Base-by-base conservation (phyloP, 1,140 invertebrate species). In the Eurosta solidaginis region DNA sequence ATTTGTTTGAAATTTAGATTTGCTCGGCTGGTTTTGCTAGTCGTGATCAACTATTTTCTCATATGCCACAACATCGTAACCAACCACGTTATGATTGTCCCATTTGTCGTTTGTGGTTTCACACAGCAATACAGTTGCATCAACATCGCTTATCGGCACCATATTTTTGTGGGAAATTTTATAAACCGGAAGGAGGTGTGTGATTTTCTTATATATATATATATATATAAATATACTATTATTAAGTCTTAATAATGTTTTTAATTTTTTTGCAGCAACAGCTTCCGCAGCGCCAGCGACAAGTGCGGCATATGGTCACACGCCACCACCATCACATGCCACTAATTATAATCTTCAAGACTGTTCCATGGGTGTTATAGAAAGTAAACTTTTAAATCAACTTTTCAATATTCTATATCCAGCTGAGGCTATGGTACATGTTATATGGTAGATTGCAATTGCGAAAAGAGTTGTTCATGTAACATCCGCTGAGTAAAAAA, bases 161-260 rank as follows among this genome's bases (percentile, higher is more conserved):
- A 5, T 85, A 84, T 42, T 86, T 85, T 68, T 86, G 85, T 73
- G 85, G 85, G 27, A 86, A 86, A 74, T 86, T 83, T 73, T 86
- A 86, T 29, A 14, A 33, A 1, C 59, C 33, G 5, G 59, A 12
- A 4, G 29, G 33, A 20, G 59, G 33, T 42, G 59, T 20, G 50
- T 49, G 68, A 3, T 47, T 27, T 14, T 14, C 14, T 27, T 47
- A 47, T 29, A 33, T 44, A 10, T 17, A 22, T 42, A 14, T 17
- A 1, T 33, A 33, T 22, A 33, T 68, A 3, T 33, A 29, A 44
- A 68, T 0, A 25, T 25, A 27, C 9, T 78, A 59, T 59, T 33
- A 12, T 73, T 73, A 22, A 25, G 1, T 36, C 1, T 76, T 1
- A 3, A 36, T 74, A 3, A 74, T 44, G 29, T 6, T 74, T 73